Percentiles rank a stretch among this genome's conserved stretches.
Conservation (phyloP, 2,888 invertebrate genomes). For the Ectemnius cavifrons region DNA sequence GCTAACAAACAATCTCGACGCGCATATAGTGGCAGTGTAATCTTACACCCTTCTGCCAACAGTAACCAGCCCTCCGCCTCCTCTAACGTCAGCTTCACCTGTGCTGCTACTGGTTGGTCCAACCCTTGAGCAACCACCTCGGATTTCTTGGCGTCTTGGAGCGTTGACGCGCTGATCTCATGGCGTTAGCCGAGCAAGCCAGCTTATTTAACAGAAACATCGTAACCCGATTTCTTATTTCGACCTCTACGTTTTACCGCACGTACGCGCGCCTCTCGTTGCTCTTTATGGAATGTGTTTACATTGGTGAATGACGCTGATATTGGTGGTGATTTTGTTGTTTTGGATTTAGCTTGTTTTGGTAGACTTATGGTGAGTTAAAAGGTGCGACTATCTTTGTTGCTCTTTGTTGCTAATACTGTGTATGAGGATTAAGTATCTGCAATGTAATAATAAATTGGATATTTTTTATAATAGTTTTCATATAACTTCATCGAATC, state of each 20-base stretch:
- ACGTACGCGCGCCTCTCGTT: too few species aligned
- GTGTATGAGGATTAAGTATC: too few species aligned
- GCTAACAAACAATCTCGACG: conserved; percentile 58
- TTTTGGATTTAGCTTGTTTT: too few species aligned
- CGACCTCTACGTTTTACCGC: background rate
- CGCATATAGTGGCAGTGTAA: conserved; percentile 50
- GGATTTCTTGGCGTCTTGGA: conserved; percentile 54
- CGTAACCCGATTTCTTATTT: conserved; percentile 34
- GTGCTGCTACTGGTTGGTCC: background rate
- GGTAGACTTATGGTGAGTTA: too few species aligned
- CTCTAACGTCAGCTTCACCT: conserved; percentile 12
- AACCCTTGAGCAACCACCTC: conserved; percentile 39
- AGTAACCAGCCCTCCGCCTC: background rate
- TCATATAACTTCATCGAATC: too few species aligned
- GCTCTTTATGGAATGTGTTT: background rate
- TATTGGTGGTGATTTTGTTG: too few species aligned
- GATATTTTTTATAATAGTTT: too few species aligned
- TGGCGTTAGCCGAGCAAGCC: conserved; percentile 26
- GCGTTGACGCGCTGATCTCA: conserved; percentile 50
- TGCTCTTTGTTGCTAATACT: too few species aligned
- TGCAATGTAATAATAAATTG: too few species aligned
- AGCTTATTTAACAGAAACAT: conserved; percentile 45
- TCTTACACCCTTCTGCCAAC: conserved; percentile 44
- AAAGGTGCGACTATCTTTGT: too few species aligned
- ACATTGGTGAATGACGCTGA: too few species aligned